Conservation (phyloP, 2,888 invertebrate genomes). For the Chelonus formosanus region DNA sequence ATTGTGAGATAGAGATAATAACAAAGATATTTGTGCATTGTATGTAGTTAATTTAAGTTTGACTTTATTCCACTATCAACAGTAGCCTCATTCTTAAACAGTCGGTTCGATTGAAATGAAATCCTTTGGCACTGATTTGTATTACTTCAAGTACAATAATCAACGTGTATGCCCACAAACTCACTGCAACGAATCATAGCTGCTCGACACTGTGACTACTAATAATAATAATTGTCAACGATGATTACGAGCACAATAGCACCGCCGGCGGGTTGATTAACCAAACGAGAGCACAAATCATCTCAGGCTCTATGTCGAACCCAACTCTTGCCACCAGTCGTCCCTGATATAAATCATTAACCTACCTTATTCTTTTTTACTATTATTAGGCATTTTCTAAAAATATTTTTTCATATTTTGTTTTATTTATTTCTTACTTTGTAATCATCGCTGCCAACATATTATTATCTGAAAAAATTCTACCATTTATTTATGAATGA, state of each 20-base stretch:
- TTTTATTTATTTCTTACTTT: neutral
- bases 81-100: neutral
- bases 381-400: conserved; percentile 2
- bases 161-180: conserved; percentile 21
- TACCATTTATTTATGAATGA: too few species aligned
- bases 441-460: too few species aligned
- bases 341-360: conserved; percentile 28
- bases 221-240: conserved; percentile 37
- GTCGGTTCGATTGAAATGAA: conserved; percentile 13
- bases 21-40: too few species aligned
- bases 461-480: too few species aligned
- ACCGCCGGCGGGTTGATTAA: conserved; percentile 32
- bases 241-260: conserved; percentile 35
- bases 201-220: conserved; percentile 29
- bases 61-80: neutral
- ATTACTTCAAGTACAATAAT: conserved; percentile 24
- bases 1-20: too few species aligned
- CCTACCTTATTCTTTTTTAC: conserved; percentile 15
- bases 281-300: conserved; percentile 31
- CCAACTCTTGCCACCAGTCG: conserved; percentile 24
- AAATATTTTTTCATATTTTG: conserved; percentile 20
- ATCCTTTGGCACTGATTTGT: conserved; percentile 9
- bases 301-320: conserved; percentile 27
- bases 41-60: too few species aligned
- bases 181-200: conserved; percentile 20